Evolutionary conservation across 1,140 invertebrate species (phyloP).

Genomic region (Papilio helenus): DNA sequence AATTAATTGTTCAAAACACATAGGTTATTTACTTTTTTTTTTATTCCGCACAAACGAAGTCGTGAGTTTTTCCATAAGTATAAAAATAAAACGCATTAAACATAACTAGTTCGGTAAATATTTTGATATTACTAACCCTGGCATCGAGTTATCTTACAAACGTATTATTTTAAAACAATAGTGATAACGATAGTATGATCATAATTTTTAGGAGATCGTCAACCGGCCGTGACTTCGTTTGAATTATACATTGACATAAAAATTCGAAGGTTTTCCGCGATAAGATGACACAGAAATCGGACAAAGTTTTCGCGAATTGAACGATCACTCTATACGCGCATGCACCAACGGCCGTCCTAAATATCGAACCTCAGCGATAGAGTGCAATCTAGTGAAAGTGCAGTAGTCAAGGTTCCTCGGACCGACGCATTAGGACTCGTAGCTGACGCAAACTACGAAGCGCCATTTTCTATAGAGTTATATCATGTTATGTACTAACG

Average conservation of each 20-base stretch:
- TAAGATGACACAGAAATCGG: conserved; percentile 73
- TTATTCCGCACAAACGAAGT: no score
- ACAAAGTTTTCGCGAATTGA: conserved; percentile 52
- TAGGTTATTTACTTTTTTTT: not conserved
- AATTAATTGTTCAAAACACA: not conserved
- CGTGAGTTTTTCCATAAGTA: not conserved
- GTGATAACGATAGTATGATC: conserved; percentile 65
- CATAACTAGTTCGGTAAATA: conserved; percentile 34
- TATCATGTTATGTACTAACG: conserved; percentile 14
- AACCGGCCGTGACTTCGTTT: conserved; percentile 79
- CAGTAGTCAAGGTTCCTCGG: conserved; percentile 66
- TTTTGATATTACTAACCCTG: conserved; percentile 54
- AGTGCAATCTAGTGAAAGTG: conserved; percentile 65
- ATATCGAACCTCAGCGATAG: conserved; percentile 43
- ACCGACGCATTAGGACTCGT: conserved; percentile 17
- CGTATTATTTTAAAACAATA: conserved; percentile 51
- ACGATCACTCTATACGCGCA: conserved; percentile 29
- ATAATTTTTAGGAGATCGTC: conserved; percentile 80
- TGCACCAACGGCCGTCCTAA: conserved; percentile 43
- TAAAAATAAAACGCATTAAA: conserved; percentile 12
- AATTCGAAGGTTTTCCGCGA: conserved; percentile 75
- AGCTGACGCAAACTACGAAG: conserved; percentile 32
- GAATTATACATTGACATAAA: conserved; percentile 68
- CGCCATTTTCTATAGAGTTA: conserved; percentile 26
- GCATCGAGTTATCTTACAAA: conserved; percentile 51